A percentile compares a stretch with the other conserved stretches of the same genome.
Evolutionary conservation across 2,888 invertebrate genomes (phyloP).

Genomic region (Watsonalla cultraria): DNA sequence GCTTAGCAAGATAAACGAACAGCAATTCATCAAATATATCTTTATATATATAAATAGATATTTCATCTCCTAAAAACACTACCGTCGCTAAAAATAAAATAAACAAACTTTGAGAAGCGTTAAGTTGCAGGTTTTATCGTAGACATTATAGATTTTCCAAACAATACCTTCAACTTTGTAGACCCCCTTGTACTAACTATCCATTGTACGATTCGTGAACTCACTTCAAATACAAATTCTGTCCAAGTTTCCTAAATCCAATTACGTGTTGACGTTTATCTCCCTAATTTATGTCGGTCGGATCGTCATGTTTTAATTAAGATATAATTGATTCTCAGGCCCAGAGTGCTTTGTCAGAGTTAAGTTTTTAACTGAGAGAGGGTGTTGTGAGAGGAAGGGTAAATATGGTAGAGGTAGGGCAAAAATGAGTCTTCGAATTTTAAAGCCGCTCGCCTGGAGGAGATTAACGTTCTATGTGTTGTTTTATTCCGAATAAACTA

Average conservation of each 20-base stretch:
- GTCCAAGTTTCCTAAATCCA: conserved; percentile 14
- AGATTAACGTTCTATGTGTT: too few species aligned
- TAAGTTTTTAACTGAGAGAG: neutral
- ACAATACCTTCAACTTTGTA: neutral
- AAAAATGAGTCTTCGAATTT: too few species aligned
- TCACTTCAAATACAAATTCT: neutral
- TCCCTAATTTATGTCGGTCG: conserved; percentile 6
- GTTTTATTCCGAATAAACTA: too few species aligned
- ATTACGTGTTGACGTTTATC: conserved; percentile 19
- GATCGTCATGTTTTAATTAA: conserved; percentile 35
- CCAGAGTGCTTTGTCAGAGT: neutral
- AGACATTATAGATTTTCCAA: too few species aligned
- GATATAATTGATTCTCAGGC: conserved; percentile 19
- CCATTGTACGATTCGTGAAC: neutral
- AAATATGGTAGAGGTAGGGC: neutral
- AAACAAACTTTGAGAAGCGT: too few species aligned
- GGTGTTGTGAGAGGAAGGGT: neutral
- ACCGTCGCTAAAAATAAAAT: too few species aligned
- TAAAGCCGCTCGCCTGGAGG: too few species aligned
- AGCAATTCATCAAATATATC: too few species aligned
- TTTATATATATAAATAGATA: too few species aligned
- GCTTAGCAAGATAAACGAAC: too few species aligned
- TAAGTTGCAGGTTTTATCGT: too few species aligned
- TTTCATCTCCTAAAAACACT: too few species aligned
- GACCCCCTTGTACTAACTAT: neutral